A percentile compares a stretch with the other conserved stretches of the same genome.
phyloP scores from a whole-genome alignment of 2,113 vertebrate genomes.

The Dromaius novaehollandiae region DNA sequence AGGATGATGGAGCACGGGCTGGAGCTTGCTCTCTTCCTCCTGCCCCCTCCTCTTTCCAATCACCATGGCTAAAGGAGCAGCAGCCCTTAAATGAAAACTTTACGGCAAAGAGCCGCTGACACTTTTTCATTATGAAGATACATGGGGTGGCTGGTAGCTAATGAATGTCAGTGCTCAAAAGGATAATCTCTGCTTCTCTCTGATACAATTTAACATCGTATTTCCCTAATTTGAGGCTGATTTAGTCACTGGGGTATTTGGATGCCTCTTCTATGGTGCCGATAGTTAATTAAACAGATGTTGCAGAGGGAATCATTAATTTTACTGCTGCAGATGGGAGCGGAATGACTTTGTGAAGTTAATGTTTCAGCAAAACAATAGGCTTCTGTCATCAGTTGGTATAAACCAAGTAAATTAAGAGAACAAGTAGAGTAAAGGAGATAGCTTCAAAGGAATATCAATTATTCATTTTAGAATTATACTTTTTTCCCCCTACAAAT shows the following conservation, averaged over 20 bases:
- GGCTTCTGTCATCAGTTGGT: slow-evolving; percentile 84
- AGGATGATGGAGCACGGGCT: background rate
- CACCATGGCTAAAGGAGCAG: slow-evolving; percentile 6
- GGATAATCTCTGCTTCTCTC: slow-evolving; percentile 80
- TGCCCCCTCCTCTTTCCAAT: background rate
- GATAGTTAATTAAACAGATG: slow-evolving; percentile 89
- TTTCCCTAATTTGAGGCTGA: slow-evolving; percentile 85
- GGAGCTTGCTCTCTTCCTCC: background rate
- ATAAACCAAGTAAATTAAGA: slow-evolving; percentile 85
- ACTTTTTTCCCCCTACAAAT: slow-evolving; percentile 25
- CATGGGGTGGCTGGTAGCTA: slow-evolving; percentile 76
- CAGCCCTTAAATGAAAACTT: slow-evolving; percentile 70
- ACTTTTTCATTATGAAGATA: slow-evolving; percentile 75
- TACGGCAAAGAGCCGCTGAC: slow-evolving; percentile 58
- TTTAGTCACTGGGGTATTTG: slow-evolving; percentile 85
- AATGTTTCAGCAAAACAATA: slow-evolving; percentile 88
- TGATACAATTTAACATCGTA: slow-evolving; percentile 83
- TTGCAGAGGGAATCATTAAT: slow-evolving; percentile 87
- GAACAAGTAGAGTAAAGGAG: slow-evolving; percentile 75
- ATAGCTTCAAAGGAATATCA: slow-evolving; percentile 67
- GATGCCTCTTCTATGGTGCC: slow-evolving; percentile 81
- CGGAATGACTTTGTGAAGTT: slow-evolving; percentile 85
- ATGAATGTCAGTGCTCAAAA: slow-evolving; percentile 77
- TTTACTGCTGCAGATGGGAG: slow-evolving; percentile 85
- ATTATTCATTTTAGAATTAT: slow-evolving; percentile 72